These are phyloP conservation scores for Clistopyga incitator DNA, from an alignment of 2,888 invertebrate species.

Conservation along the genomic window DNA sequence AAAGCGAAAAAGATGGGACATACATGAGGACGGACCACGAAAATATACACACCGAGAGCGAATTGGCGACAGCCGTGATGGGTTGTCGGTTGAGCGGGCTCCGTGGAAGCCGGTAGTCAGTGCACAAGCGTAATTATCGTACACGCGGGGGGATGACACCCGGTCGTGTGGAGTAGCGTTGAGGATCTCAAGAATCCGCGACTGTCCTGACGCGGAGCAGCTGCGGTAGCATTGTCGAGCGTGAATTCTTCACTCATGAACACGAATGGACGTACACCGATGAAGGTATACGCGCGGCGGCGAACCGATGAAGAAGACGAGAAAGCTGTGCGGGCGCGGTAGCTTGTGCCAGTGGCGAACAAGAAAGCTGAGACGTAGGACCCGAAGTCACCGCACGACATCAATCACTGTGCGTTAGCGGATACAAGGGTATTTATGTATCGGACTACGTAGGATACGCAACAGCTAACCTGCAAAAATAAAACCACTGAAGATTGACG, in stretches of 20 bases:
- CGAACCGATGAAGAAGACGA: conserved; percentile 10
- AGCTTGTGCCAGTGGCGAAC: background rate
- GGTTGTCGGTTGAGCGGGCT: background rate
- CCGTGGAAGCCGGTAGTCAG: conserved; percentile 4
- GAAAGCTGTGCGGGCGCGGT: conserved; percentile 11
- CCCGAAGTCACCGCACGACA: conserved; percentile 20
- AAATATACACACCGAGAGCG: background rate
- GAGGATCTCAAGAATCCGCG: conserved; percentile 26
- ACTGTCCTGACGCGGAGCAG: conserved; percentile 14
- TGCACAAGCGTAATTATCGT: conserved; percentile 22
- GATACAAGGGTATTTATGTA: conserved; percentile 46
- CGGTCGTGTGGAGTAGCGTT: conserved; percentile 1
- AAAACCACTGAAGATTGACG: conserved; percentile 13
- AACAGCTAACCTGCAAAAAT: conserved; percentile 11
- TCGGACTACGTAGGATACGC: conserved; percentile 15
- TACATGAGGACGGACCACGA: background rate
- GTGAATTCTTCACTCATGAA: conserved; percentile 22
- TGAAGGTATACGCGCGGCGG: background rate
- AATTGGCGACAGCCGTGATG: conserved; percentile 15
- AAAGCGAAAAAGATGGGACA: background rate
- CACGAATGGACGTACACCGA: background rate
- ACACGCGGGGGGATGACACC: background rate
- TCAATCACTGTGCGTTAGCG: conserved; percentile 39
- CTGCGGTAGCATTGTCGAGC: conserved; percentile 27
- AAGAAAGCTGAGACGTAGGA: background rate